These are phyloP conservation scores for Trematomus bernacchii DNA, from an alignment of 2,797 vertebrate species.

Conservation along the genomic window DNA sequence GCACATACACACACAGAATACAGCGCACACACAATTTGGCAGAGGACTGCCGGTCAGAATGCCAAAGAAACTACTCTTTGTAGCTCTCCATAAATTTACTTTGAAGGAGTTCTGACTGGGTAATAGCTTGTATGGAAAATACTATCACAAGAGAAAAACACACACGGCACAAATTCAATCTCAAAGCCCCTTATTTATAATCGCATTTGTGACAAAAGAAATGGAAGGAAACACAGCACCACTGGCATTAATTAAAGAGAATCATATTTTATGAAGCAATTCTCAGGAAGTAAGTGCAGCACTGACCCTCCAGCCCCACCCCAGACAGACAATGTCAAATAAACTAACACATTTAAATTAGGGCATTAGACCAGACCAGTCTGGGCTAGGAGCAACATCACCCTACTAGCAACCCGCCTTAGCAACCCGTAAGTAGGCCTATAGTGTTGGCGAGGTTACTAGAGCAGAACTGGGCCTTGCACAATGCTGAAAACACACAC, in stretches of 20 bases:
- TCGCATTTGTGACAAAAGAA: slow-evolving; percentile 53
- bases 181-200: slow-evolving; percentile 53
- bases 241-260: slow-evolving; percentile 84
- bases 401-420: slow-evolving; percentile 79
- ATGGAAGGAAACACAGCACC: slow-evolving; percentile 79
- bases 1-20: not conserved
- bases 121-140: slow-evolving; percentile 66
- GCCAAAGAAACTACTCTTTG: slow-evolving; percentile 71
- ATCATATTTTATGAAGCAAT: slow-evolving; percentile 90
- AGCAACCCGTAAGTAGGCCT: slow-evolving; percentile 79
- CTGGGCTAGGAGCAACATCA: slow-evolving; percentile 86
- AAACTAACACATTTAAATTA: slow-evolving; percentile 84
- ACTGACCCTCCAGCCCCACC: slow-evolving; percentile 87
- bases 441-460: slow-evolving; percentile 76
- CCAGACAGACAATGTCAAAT: slow-evolving; percentile 86
- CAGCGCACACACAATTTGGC: slow-evolving; percentile 44
- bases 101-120: slow-evolving; percentile 69
- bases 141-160: slow-evolving; percentile 54
- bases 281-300: slow-evolving; percentile 88
- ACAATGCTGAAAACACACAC: slow-evolving; percentile 70
- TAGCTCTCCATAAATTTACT: slow-evolving; percentile 73
- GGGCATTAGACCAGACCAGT: slow-evolving; percentile 85
- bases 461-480: slow-evolving; percentile 77
- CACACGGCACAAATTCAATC: slow-evolving; percentile 44
- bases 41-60: slow-evolving; percentile 61